These are phyloP conservation scores for Ascaphus truei DNA, from an alignment of 2,113 vertebrate species.

Conservation along the genomic window DNA sequence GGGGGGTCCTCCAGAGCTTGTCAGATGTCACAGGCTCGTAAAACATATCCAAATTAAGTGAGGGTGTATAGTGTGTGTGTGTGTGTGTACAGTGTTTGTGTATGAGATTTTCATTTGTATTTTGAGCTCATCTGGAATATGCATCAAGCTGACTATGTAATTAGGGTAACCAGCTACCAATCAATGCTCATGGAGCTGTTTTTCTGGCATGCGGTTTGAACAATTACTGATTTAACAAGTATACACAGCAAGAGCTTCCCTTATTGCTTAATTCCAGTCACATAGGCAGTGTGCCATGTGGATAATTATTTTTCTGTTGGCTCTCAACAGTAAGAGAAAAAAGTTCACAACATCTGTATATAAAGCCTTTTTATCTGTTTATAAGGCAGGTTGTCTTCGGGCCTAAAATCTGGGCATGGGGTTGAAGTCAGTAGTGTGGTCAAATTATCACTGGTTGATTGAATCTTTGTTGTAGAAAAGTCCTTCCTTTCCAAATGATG, in stretches of 20 bases:
- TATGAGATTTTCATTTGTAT: neutral
- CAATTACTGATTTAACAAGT: neutral
- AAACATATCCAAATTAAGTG: too few relatives aligned
- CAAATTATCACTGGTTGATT: neutral
- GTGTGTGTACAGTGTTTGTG: too few relatives aligned
- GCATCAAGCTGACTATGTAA: neutral
- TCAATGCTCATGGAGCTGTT: neutral
- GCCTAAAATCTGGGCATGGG: neutral
- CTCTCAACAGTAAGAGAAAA: neutral
- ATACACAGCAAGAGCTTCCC: neutral
- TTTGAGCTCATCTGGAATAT: neutral
- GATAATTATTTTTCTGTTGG: neutral
- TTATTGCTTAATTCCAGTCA: neutral
- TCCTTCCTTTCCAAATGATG: neutral
- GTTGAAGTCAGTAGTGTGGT: neutral
- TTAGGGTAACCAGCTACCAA: constrained; percentile 9
- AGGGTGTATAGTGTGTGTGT: too few relatives aligned
- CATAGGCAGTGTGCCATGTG: neutral
- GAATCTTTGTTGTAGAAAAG: neutral
- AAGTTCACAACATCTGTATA: neutral
- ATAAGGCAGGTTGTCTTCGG: neutral
- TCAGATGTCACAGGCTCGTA: too few relatives aligned
- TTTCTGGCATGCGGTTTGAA: neutral
- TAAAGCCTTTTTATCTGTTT: neutral
- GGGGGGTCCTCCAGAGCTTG: too few relatives aligned